phyloP scores from a whole-genome alignment of 1,140 invertebrate species.

The Trichonephila clavata region DNA sequence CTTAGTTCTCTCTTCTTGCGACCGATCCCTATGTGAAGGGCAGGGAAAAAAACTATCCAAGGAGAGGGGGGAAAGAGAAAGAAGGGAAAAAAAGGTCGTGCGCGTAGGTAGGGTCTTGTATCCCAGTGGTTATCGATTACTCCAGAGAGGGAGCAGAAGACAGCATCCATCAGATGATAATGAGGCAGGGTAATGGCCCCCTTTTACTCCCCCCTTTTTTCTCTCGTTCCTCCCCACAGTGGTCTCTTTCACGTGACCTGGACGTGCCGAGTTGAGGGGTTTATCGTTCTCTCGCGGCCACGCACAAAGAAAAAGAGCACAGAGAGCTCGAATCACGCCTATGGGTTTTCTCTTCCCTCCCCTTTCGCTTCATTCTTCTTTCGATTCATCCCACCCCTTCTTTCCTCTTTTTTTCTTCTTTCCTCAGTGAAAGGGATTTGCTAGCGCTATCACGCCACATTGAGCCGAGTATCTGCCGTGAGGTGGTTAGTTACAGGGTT shows the following conservation, averaged over 20 bases:
- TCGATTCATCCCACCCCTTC: background rate
- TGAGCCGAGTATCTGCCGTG: constrained; percentile 70
- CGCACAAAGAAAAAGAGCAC: constrained; percentile 47
- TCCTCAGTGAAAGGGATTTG: constrained; percentile 67
- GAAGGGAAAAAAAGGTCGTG: constrained; percentile 37
- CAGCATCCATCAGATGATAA: constrained; percentile 77
- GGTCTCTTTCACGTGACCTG: constrained; percentile 72
- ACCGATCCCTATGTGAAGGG: constrained; percentile 27
- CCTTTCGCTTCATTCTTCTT: constrained; percentile 31
- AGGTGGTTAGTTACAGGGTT: constrained; percentile 73
- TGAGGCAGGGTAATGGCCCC: constrained; percentile 76
- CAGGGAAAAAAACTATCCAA: constrained; percentile 34
- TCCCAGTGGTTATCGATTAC: constrained; percentile 75
- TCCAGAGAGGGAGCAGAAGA: constrained; percentile 70
- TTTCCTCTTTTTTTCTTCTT: background rate
- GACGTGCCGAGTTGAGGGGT: constrained; percentile 76
- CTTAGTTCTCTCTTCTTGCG: constrained; percentile 3
- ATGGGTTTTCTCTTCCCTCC: constrained; percentile 35
- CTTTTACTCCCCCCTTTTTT: constrained; percentile 24
- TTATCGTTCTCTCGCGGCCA: constrained; percentile 73
- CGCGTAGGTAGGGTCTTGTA: constrained; percentile 75
- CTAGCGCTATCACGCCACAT: constrained; percentile 76
- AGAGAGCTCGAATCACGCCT: constrained; percentile 75
- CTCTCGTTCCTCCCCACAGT: constrained; percentile 40
- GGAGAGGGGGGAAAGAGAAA: constrained; percentile 2